Percentiles rank a stretch among this genome's conserved stretches.
Conservation (phyloP, 2,797 vertebrate genomes). For the Enteromius trimaculatus region DNA sequence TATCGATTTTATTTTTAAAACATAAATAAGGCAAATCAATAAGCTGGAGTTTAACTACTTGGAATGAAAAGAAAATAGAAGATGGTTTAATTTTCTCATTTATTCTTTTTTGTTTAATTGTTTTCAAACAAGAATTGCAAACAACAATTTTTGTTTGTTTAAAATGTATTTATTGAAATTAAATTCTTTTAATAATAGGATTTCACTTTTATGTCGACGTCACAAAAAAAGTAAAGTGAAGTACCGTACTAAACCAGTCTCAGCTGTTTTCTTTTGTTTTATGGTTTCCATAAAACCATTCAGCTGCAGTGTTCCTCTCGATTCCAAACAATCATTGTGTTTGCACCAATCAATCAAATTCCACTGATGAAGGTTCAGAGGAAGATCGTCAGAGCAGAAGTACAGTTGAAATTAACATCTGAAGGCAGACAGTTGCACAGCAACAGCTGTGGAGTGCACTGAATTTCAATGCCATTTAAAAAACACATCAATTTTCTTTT, state of each 20-base stretch:
- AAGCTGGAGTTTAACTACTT: background rate
- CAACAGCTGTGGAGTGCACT: slow-evolving; percentile 29
- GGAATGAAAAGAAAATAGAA: background rate
- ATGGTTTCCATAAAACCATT: background rate
- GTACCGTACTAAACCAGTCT: background rate
- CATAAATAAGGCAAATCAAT: background rate
- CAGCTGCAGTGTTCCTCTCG: background rate
- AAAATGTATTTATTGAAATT: too few relatives aligned
- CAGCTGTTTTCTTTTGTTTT: background rate
- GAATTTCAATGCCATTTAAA: slow-evolving; percentile 34
- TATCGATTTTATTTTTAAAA: background rate
- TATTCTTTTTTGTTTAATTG: background rate
- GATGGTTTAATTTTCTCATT: background rate
- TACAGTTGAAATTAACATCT: slow-evolving; percentile 37
- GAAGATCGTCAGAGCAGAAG: slow-evolving; percentile 12
- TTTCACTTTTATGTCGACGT: background rate
- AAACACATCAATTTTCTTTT: slow-evolving; percentile 11
- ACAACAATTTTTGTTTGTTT: background rate
- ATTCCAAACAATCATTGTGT: slow-evolving; percentile 15
- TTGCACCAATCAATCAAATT: slow-evolving; percentile 25
- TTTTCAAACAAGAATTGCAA: background rate
- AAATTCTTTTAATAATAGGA: background rate
- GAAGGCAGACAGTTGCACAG: slow-evolving; percentile 20
- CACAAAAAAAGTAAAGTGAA: background rate
- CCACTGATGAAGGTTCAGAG: slow-evolving; percentile 2